Conservation (phyloP, 2,797 vertebrate genomes). For the Chromis chromis region DNA sequence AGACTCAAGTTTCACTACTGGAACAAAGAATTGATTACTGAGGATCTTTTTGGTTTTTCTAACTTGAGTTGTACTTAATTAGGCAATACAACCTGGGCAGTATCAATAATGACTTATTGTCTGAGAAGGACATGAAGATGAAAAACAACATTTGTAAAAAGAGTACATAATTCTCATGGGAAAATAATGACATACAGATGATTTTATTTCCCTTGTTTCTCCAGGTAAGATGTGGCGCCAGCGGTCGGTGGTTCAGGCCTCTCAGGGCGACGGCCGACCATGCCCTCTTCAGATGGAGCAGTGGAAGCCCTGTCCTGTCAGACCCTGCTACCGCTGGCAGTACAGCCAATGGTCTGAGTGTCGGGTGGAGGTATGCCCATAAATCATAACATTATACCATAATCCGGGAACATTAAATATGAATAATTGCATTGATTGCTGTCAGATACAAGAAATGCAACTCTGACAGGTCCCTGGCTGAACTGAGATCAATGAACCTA, state of each 20-base stretch:
- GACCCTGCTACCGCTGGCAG: slow-evolving; percentile 95
- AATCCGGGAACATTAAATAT: slow-evolving; percentile 30
- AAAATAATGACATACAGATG: background rate
- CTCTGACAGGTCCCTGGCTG: slow-evolving; percentile 30
- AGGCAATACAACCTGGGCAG: too few relatives aligned
- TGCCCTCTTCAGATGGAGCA: slow-evolving; percentile 93
- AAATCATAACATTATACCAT: slow-evolving; percentile 11
- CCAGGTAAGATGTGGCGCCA: slow-evolving; percentile 94
- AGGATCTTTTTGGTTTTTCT: background rate
- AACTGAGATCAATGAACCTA: slow-evolving; percentile 44
- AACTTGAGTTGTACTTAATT: background rate
- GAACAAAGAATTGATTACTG: too few relatives aligned
- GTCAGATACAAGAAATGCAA: slow-evolving; percentile 40
- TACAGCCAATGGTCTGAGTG: slow-evolving; percentile 94
- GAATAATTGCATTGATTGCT: slow-evolving; percentile 34
- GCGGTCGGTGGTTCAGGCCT: slow-evolving; percentile 90
- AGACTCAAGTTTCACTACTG: background rate
- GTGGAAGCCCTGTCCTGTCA: slow-evolving; percentile 95
- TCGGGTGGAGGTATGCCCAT: slow-evolving; percentile 89
- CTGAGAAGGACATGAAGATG: background rate
- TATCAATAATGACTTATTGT: background rate
- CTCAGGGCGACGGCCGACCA: slow-evolving; percentile 95
- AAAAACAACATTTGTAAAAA: too few relatives aligned
- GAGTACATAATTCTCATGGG: too few relatives aligned
- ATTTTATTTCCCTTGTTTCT: slow-evolving; percentile 37